Evolutionary conservation across 2,113 vertebrate genomes (phyloP).

Genomic region (Sinocyclocheilus anshuiensis): DNA sequence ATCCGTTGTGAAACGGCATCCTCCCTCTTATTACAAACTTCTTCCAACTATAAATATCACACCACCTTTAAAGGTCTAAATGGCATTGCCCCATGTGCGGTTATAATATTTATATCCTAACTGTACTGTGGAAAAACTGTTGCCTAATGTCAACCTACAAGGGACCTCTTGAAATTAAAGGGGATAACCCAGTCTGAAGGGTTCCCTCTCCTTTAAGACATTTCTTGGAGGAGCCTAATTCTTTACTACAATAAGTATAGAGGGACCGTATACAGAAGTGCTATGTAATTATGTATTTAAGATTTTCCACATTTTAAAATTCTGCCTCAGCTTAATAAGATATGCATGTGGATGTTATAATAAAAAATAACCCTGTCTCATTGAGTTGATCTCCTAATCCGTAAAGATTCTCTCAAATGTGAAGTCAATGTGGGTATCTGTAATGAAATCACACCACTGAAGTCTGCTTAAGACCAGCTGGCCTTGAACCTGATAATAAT

Average conservation of each 20-base stretch:
- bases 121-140: too few relatives aligned
- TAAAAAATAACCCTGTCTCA: not conserved
- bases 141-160: too few relatives aligned
- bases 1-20: not conserved
- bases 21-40: not conserved
- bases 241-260: too few relatives aligned
- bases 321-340: not conserved
- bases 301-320: not conserved
- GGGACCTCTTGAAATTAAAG: too few relatives aligned
- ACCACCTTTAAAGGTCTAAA: slow-evolving; percentile 32
- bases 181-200: too few relatives aligned
- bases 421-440: slow-evolving; percentile 22
- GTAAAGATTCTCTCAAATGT: not conserved
- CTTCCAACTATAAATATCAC: not conserved
- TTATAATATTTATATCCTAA: not conserved
- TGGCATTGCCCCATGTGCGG: slow-evolving; percentile 10
- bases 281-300: too few relatives aligned
- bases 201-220: too few relatives aligned
- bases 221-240: too few relatives aligned
- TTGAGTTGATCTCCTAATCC: not conserved
- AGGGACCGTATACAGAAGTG: too few relatives aligned
- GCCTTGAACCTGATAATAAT: slow-evolving; percentile 34
- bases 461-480: slow-evolving; percentile 33
- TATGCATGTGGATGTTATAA: not conserved
- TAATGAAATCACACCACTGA: slow-evolving; percentile 38